Evolutionary conservation across 92 coral and sea anemone genomes (phyloP).

Genomic region (Palythoa caribaeorum): DNA sequence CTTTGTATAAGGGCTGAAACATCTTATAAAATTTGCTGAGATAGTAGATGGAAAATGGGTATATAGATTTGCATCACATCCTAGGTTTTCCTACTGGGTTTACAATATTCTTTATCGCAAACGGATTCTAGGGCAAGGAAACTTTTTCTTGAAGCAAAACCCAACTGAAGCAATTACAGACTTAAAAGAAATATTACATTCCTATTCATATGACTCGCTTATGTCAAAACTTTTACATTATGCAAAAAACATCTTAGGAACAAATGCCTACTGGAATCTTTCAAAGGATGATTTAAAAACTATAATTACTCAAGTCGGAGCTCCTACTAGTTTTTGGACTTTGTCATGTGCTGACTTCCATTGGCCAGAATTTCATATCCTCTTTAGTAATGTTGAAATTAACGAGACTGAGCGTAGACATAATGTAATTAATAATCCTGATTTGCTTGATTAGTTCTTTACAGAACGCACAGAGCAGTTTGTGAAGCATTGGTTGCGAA

Average conservation of each 20-base stretch:
- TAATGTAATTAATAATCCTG: conserved; percentile 2
- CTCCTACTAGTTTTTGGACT: conserved; percentile 44
- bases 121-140: conserved; percentile 37
- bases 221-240: conserved; percentile 41
- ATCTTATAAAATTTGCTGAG: conserved; percentile 58
- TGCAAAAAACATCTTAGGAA: conserved; percentile 39
- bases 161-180: conserved; percentile 30
- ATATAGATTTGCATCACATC: conserved; percentile 56
- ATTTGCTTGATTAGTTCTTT: conserved; percentile 55
- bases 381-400: not conserved
- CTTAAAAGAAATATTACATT: conserved; percentile 17
- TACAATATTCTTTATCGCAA: conserved; percentile 57
- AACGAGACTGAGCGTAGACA: not conserved
- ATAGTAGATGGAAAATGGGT: conserved; percentile 61
- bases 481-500: conserved; percentile 68
- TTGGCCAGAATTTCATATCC: conserved; percentile 30
- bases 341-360: conserved; percentile 40
- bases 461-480: conserved; percentile 70
- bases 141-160: conserved; percentile 29
- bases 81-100: conserved; percentile 67
- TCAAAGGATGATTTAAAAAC: conserved; percentile 29
- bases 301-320: conserved; percentile 37
- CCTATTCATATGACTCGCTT: conserved; percentile 8
- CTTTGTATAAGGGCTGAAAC: conserved; percentile 56
- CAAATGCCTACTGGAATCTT: conserved; percentile 35